Percentiles rank a stretch among this genome's conserved stretches.
Evolutionary conservation across 2,888 invertebrate genomes (phyloP).

Genomic region (Heteromyza rotundicornis): DNA sequence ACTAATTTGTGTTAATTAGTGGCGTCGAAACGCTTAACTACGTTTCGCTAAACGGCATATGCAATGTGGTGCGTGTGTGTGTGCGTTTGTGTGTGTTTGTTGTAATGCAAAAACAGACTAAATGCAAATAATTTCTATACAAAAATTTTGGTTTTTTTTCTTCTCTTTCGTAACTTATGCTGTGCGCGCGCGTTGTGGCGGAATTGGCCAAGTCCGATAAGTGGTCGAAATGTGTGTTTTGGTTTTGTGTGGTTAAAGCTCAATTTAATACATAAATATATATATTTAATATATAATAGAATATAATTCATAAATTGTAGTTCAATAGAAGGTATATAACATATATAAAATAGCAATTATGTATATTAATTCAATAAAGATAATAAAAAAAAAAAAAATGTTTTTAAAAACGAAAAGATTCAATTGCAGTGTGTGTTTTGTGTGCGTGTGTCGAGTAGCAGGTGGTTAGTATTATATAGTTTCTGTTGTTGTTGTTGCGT

Average conservation of each 20-base stretch:
- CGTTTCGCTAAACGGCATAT: too few species aligned
- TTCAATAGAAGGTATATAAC: background rate
- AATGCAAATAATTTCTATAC: background rate
- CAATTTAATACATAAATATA: constrained; percentile 3
- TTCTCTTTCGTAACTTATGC: background rate
- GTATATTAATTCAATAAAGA: background rate
- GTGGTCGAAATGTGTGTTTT: background rate
- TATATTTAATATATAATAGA: background rate
- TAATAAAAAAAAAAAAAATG: background rate
- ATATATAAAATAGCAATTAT: background rate
- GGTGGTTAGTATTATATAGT: background rate
- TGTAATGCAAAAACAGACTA: constrained; percentile 1
- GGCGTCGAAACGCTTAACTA: too few species aligned
- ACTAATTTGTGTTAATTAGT: too few species aligned
- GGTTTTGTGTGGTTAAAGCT: constrained; percentile 5
- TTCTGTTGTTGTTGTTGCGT: background rate
- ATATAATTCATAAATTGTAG: background rate
- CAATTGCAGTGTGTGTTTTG: background rate
- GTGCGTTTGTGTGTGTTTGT: too few species aligned
- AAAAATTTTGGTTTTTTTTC: background rate
- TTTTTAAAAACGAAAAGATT: background rate
- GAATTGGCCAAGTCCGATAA: background rate
- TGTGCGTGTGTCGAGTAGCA: too few species aligned
- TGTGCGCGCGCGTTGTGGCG: background rate
- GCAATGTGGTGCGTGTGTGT: too few species aligned